Evolutionary conservation across 2,797 vertebrate genomes (phyloP).

Genomic region (Cossypha caffra): DNA sequence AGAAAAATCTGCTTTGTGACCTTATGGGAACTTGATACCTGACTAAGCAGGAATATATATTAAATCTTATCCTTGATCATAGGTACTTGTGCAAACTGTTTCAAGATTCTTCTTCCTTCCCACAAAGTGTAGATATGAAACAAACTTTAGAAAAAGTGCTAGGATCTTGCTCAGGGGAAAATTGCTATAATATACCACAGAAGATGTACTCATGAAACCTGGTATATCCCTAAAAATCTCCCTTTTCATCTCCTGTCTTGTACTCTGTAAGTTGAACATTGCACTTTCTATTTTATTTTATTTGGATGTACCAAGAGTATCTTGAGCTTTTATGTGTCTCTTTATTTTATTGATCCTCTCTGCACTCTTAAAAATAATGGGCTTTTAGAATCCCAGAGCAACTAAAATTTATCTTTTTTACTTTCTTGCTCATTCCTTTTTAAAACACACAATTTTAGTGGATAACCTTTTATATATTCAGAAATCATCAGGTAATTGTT

Average conservation of each 20-base stretch:
- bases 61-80: conserved; percentile 35
- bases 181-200: conserved; percentile 25
- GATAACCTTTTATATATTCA: conserved; percentile 54
- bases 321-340: conserved; percentile 73
- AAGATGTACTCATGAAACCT: neutral
- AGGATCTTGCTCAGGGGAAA: conserved; percentile 33
- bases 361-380: conserved; percentile 77
- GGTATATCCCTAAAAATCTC: conserved; percentile 17
- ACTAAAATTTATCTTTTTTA: conserved; percentile 73
- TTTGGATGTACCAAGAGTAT: conserved; percentile 65
- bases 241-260: neutral
- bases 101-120: neutral
- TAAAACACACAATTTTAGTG: conserved; percentile 50
- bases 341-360: conserved; percentile 78
- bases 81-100: conserved; percentile 29
- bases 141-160: conserved; percentile 49
- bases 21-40: conserved; percentile 51
- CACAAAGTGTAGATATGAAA: conserved; percentile 28
- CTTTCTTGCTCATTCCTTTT: conserved; percentile 64
- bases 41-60: conserved; percentile 21
- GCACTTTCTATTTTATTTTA: conserved; percentile 63
- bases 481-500: conserved; percentile 45
- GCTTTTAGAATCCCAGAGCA: conserved; percentile 72
- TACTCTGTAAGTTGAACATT: neutral
- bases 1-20: conserved; percentile 48